Evolutionary conservation across 2,113 vertebrate genomes (phyloP), one percentile per base, ranked within the genome.

Genomic region (Hypanus sabinus): DNA sequence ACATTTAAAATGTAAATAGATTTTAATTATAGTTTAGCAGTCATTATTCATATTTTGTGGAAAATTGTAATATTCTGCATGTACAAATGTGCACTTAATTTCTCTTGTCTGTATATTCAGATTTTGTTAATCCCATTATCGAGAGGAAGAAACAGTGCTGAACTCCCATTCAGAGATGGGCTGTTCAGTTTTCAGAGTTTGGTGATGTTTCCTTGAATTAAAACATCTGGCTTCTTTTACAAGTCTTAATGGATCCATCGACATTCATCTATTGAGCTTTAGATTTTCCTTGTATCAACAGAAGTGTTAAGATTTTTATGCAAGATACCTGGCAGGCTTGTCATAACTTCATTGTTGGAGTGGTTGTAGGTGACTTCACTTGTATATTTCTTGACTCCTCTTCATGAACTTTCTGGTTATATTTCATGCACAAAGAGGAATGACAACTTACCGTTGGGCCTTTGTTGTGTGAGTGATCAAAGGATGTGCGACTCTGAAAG

Each of bases 201-300:
- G 94, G n/a, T 95, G 22, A 76, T 94, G 96, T 36, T 20, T 96
- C 94, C 95, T 95, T 94, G 94, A 95, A 94, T 9, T 38, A 20
- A 0, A 94, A 62, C 73, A 79, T 94, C 94, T 94, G 94, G 71
- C 94, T 94, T 46, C 27, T 0, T 14, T 94, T 95, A 36, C 0
- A 94, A 60, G 94, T 93, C 85, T 94, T 22, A 5, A 85, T 93
- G 81, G 94, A 95, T 94, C 95, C 95, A 95, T 94, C 0, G 91
- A 71, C n/a, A 93, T 22, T 93, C 73, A 70, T 46, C 71, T 46
- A 93, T 27, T 68, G 36, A 36, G 33, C 90, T 71, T 92, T 71
- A 55, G 22, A 73, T 93, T 93, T 73, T 93, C 70, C 22, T 93
- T 75, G 36, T 27, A 70, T 93, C 38, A 93, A 46, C 22, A 93